A percentile compares a stretch with the other conserved stretches of the same genome.
phyloP scores from a whole-genome alignment of 2,797 vertebrate species.

The Gymnothorax javanicus region DNA sequence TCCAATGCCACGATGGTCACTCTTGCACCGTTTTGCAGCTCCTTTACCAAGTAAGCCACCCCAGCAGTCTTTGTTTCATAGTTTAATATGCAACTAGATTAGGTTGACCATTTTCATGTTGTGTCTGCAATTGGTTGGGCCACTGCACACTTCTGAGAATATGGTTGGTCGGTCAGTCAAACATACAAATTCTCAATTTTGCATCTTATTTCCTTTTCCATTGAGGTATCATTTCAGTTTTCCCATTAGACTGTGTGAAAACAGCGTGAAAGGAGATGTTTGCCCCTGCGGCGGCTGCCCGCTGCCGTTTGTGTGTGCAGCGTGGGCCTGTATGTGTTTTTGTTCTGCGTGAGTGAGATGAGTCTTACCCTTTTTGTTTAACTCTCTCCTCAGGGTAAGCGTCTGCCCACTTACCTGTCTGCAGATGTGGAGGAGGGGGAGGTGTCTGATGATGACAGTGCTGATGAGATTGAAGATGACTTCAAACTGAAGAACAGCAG shows the following conservation, averaged over 20 bases:
- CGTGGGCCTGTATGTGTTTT: slow-evolving; percentile 25
- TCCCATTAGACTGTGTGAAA: not conserved
- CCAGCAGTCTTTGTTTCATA: too few species aligned
- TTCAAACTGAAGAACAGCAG: slow-evolving; percentile 91
- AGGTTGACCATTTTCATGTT: too few species aligned
- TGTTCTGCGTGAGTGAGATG: not conserved
- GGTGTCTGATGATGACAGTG: slow-evolving; percentile 96
- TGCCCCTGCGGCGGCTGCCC: not conserved
- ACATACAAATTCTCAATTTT: too few species aligned
- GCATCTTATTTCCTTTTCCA: too few species aligned
- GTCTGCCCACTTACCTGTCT: slow-evolving; percentile 86
- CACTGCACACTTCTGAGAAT: too few species aligned
- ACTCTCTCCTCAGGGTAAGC: slow-evolving; percentile 82
- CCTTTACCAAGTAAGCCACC: too few species aligned
- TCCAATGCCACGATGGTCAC: too few species aligned
- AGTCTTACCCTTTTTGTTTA: slow-evolving; percentile 13
- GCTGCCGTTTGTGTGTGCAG: not conserved
- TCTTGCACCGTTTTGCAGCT: too few species aligned
- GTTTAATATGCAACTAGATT: too few species aligned
- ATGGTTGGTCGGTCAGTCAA: too few species aligned
- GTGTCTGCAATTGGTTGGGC: too few species aligned
- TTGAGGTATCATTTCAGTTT: too few species aligned
- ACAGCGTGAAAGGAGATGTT: not conserved
- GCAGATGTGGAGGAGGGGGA: slow-evolving; percentile 95
- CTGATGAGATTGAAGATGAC: slow-evolving; percentile 97